Evolutionary conservation across 2,888 invertebrate species (phyloP).

Genomic region (Trichogramma evanescens): DNA sequence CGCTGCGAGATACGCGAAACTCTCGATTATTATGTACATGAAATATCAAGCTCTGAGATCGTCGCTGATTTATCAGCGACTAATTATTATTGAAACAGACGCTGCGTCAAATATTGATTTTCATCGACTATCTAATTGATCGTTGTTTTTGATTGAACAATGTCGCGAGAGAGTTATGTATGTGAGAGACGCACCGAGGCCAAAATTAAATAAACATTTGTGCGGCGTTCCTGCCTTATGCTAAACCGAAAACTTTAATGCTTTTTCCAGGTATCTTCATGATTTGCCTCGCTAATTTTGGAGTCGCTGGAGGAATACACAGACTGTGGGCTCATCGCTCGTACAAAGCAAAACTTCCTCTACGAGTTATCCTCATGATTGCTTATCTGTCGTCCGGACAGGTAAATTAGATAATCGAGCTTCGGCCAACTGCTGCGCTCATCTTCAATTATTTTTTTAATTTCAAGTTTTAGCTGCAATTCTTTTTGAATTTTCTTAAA

Average conservation of each 20-base stretch:
- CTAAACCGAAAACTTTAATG: background rate
- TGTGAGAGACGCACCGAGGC: too few relatives aligned
- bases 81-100: too few relatives aligned
- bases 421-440: background rate
- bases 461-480: background rate
- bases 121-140: too few relatives aligned
- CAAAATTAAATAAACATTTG: too few relatives aligned
- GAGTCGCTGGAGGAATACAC: constrained; percentile 65
- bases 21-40: too few relatives aligned
- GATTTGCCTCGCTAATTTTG: constrained; percentile 58
- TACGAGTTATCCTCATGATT: constrained; percentile 55
- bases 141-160: too few relatives aligned
- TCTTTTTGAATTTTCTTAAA: background rate
- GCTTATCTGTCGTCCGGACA: constrained; percentile 62
- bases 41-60: too few relatives aligned
- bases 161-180: too few relatives aligned
- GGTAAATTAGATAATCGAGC: constrained; percentile 46
- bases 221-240: too few relatives aligned
- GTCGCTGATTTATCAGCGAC: too few relatives aligned
- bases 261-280: constrained; percentile 29
- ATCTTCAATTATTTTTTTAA: background rate
- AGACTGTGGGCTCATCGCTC: constrained; percentile 63
- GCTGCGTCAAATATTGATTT: too few relatives aligned
- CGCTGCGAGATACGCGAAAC: too few relatives aligned
- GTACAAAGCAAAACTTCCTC: constrained; percentile 59